Conservation (phyloP, 2,113 vertebrate species). For the Desmodus rotundus region DNA sequence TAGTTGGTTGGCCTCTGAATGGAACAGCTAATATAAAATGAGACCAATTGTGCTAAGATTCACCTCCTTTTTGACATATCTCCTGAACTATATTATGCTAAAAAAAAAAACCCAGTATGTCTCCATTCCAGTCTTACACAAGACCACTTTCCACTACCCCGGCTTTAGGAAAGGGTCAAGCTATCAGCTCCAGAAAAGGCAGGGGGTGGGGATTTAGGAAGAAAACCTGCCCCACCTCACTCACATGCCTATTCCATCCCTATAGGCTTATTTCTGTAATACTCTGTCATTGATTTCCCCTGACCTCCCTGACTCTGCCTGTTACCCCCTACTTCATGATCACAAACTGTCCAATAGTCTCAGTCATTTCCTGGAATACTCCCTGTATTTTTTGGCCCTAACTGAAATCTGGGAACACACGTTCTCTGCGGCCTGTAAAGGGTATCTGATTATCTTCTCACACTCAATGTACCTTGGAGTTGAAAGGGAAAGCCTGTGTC, state of each 20-base stretch:
- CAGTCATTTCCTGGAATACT: not conserved
- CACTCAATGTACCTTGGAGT: not conserved
- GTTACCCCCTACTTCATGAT: not conserved
- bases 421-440: not conserved
- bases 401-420: not conserved
- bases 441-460: not conserved
- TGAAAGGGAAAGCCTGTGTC: not conserved
- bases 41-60: not conserved
- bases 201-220: not conserved
- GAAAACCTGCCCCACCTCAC: not conserved
- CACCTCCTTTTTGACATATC: not conserved
- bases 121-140: not conserved
- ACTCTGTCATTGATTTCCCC: not conserved
- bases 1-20: not conserved
- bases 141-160: not conserved
- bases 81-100: not conserved
- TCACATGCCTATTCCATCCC: not conserved
- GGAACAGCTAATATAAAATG: not conserved
- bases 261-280: not conserved
- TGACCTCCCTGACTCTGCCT: not conserved
- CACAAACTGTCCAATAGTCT: not conserved
- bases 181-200: not conserved
- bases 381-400: not conserved
- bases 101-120: not conserved
- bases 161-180: not conserved